These are phyloP conservation scores for Rhineura floridana DNA, from an alignment of 2,113 vertebrate genomes.

Conservation along the genomic window DNA sequence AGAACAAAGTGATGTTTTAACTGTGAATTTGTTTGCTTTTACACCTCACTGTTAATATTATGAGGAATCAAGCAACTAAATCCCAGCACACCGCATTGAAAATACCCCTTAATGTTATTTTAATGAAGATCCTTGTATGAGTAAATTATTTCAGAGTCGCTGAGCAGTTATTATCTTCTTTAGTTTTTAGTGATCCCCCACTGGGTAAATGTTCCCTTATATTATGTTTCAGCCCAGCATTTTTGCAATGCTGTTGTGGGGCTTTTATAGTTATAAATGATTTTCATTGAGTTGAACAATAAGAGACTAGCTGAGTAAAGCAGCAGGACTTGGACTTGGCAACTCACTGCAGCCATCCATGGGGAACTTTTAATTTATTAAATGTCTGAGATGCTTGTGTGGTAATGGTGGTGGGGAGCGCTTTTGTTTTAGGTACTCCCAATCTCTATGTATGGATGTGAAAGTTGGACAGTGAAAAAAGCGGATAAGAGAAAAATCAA, in stretches of 20 bases:
- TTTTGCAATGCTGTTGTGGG: slow-evolving; percentile 61
- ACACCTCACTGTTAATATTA: slow-evolving; percentile 54
- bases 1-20: slow-evolving; percentile 42
- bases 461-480: no score
- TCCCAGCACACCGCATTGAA: slow-evolving; percentile 51
- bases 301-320: slow-evolving; percentile 52
- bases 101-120: slow-evolving; percentile 68
- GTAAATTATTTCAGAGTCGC: slow-evolving; percentile 66
- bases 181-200: slow-evolving; percentile 56
- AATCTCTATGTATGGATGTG: no score
- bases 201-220: slow-evolving; percentile 59
- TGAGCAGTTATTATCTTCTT: slow-evolving; percentile 68
- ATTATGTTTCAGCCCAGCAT: slow-evolving; percentile 47
- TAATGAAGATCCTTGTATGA: slow-evolving; percentile 73
- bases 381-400: slow-evolving; percentile 1
- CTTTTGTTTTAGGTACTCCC: slow-evolving; percentile 20
- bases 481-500: no score
- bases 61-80: slow-evolving; percentile 57
- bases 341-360: slow-evolving; percentile 20
- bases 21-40: slow-evolving; percentile 46
- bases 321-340: slow-evolving; percentile 41
- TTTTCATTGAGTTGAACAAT: slow-evolving; percentile 59
- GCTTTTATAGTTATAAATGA: slow-evolving; percentile 56
- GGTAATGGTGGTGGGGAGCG: background rate
- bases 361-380: slow-evolving; percentile 42